Evolutionary conservation across 2,888 invertebrate species (phyloP).

Genomic region (Drosophila hamatofila): DNA sequence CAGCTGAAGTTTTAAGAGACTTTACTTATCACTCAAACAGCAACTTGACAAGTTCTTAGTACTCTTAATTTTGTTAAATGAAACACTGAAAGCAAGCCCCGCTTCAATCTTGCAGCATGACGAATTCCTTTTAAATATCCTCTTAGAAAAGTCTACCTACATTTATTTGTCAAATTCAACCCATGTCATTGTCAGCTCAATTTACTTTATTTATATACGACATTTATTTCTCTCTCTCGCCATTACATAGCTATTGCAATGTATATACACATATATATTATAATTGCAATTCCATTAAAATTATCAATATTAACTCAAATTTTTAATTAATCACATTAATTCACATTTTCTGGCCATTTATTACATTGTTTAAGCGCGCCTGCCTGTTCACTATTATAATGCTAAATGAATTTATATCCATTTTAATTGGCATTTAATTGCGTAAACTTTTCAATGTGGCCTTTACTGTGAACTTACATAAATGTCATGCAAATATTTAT

Average conservation of each 20-base stretch:
- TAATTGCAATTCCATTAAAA: conserved; percentile 23
- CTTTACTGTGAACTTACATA: neutral
- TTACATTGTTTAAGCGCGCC: neutral
- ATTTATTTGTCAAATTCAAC: neutral
- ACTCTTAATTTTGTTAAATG: neutral
- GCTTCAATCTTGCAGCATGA: neutral
- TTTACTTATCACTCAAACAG: neutral
- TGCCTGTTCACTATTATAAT: neutral
- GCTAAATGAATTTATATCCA: neutral
- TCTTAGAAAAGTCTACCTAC: neutral
- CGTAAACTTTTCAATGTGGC: neutral
- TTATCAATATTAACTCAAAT: conserved; percentile 17
- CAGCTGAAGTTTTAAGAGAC: neutral
- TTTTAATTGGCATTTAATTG: conserved; percentile 34
- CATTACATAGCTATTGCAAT: neutral
- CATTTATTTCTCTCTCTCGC: neutral
- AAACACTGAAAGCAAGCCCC: neutral
- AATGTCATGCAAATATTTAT: neutral
- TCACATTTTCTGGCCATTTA: conserved; percentile 18
- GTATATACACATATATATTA: neutral
- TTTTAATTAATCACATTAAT: conserved; percentile 17
- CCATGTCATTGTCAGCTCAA: neutral
- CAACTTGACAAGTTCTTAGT: neutral
- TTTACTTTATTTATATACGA: neutral
- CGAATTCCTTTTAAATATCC: neutral